A percentile compares a stretch with the other conserved stretches of the same genome.
Evolutionary conservation across 2,888 invertebrate genomes (phyloP).

Genomic region (Acleris holmiana): DNA sequence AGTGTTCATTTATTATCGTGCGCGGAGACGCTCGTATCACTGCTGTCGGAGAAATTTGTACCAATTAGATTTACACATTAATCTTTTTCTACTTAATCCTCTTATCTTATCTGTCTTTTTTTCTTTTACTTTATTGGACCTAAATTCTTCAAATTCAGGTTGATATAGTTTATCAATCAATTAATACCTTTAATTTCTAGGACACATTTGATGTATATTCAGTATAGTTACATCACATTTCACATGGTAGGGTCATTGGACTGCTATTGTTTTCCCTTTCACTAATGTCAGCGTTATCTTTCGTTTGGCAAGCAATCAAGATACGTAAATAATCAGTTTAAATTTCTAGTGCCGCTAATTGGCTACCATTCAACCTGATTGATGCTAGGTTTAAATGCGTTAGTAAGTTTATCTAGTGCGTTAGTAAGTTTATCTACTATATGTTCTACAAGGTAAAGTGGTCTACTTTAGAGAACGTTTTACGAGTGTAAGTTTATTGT

Average conservation of each 20-base stretch:
- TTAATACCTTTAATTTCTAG: background rate
- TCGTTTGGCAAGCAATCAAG: slow-evolving; percentile 61
- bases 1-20: slow-evolving; percentile 18
- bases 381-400: slow-evolving; percentile 11
- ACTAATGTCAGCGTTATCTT: slow-evolving; percentile 40
- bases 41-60: slow-evolving; percentile 11
- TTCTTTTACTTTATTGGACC: background rate
- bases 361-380: slow-evolving; percentile 2
- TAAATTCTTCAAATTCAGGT: background rate
- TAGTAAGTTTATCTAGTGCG: slow-evolving; percentile 4
- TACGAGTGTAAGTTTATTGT: slow-evolving; percentile 33
- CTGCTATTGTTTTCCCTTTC: slow-evolving; percentile 48
- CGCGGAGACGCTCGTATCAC: slow-evolving; percentile 8
- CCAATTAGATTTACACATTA: slow-evolving; percentile 16
- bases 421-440: slow-evolving; percentile 8
- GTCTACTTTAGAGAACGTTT: slow-evolving; percentile 25
- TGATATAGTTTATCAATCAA: background rate
- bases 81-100: slow-evolving; percentile 12
- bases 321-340: slow-evolving; percentile 41
- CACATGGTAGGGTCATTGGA: slow-evolving; percentile 34
- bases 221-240: slow-evolving; percentile 28
- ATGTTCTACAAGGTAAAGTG: slow-evolving; percentile 18
- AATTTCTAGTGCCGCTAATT: slow-evolving; percentile 15
- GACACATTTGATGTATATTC: background rate
- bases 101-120: background rate